Evolutionary conservation across 2,113 vertebrate genomes (phyloP), one percentile per base, ranked within the genome.

Genomic region (Trogon surrucura): DNA sequence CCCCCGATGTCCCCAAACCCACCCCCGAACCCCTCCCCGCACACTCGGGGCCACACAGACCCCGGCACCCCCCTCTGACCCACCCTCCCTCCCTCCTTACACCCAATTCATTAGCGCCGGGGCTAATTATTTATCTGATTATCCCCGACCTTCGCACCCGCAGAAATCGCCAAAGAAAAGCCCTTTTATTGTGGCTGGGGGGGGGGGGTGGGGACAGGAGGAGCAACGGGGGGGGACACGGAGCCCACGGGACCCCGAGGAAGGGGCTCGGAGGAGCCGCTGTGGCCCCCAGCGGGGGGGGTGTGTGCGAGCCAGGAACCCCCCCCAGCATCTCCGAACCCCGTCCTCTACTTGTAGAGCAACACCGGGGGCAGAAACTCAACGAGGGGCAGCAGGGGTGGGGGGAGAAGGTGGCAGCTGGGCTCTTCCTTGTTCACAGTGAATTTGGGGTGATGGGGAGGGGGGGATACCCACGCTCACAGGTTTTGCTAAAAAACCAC

Each of bases 381-480:
- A 36, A 36, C 8, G 1, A 26, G 61, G 61, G 36, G 5, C 20
- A 17, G 25, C 54, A 20, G 44, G 64, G 36, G n/a, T n/a, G 32
- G 16, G 45, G 8, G 36, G 36, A 36, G 36, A 36, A 36, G 36
- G 36, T 36, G 22, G 48, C 19, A 14, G 81, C 50, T 51, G 78
- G 85, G 80, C 81, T 93, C 88, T 91, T 91, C 91, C 57, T 91
- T 66, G 69, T 93, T 96, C 91, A 90, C 89, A 96, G 95, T 94
- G 93, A 92, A 78, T 88, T 34, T 85, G 36, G 71, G 65, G 73
- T 30, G 29, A 14, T 26, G 53, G 26, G 53, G 53, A 13, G 53
- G n/a, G 10, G 58, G n/a, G 16, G 60, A 62, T 13, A 11, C 15
- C 36, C 10, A 27, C 22, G 36, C 36, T 36, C 36, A 36, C 36